Evolutionary conservation across 2,113 vertebrate genomes (phyloP).

Genomic region (Pontoporia blainvillei): DNA sequence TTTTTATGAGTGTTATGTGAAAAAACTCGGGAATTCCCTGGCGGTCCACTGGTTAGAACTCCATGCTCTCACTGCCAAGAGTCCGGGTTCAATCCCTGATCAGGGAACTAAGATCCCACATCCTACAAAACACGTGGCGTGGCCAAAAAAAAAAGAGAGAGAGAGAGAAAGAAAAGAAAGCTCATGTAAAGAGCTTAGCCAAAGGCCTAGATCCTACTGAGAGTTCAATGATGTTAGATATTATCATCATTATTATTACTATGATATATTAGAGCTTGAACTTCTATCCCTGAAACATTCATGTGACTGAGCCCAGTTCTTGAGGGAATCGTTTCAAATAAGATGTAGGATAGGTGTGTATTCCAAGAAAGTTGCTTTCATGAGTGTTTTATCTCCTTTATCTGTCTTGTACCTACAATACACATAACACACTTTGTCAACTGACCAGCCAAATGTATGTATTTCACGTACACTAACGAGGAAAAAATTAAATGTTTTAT

Average conservation of each 20-base stretch:
- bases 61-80: too few relatives aligned
- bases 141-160: too few relatives aligned
- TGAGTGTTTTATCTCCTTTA: not conserved
- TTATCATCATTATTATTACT: not conserved
- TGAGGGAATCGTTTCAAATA: not conserved
- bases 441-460: not conserved
- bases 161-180: not conserved
- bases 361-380: not conserved
- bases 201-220: not conserved
- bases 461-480: not conserved
- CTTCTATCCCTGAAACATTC: not conserved
- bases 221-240: not conserved
- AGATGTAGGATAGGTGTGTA: not conserved
- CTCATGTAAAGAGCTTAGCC: not conserved
- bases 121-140: fast-evolving
- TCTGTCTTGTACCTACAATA: not conserved
- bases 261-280: not conserved
- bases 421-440: not conserved
- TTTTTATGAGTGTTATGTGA: not conserved
- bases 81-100: too few relatives aligned
- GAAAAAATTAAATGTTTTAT: slow-evolving; percentile 1
- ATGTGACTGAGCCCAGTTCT: not conserved
- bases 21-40: not conserved
- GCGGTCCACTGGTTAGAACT: too few relatives aligned
- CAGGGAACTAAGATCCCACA: too few relatives aligned